Conservation (phyloP, 1,140 invertebrate genomes). For the Lasaia peninsularis region DNA sequence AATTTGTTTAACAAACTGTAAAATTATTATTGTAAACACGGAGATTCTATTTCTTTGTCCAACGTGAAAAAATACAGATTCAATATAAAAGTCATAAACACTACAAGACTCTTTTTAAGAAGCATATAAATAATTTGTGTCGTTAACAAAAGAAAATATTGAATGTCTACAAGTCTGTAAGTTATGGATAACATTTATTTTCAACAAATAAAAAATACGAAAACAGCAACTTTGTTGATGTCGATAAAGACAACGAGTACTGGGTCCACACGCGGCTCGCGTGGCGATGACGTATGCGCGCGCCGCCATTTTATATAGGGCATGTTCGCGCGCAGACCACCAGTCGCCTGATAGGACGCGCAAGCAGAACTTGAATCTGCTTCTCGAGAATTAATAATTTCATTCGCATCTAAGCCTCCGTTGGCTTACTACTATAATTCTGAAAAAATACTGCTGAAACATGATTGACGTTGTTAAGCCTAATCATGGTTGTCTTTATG, state of each 20-base stretch:
- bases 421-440: conserved; percentile 37
- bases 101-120: not conserved
- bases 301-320: conserved; percentile 69
- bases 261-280: conserved; percentile 59
- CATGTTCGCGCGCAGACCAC: conserved; percentile 66
- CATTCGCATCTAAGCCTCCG: conserved; percentile 39
- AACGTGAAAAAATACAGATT: not conserved
- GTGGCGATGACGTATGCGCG: conserved; percentile 64
- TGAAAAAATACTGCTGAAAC: conserved; percentile 41
- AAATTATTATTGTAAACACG: not conserved
- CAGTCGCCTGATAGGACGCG: conserved; percentile 66
- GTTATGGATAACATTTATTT: not conserved
- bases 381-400: conserved; percentile 21
- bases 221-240: conserved; percentile 45
- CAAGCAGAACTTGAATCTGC: conserved; percentile 33
- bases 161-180: not conserved
- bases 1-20: not conserved
- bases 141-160: not conserved
- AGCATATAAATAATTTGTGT: too few relatives aligned
- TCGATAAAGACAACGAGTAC: conserved; percentile 44
- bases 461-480: conserved; percentile 71
- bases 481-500: conserved; percentile 79
- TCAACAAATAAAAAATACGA: conserved; percentile 11
- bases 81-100: not conserved
- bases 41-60: not conserved